Percentiles rank a stretch among this genome's conserved stretches.
phyloP scores from a whole-genome alignment of 1,140 invertebrate species.

The Dinoponera quadriceps region DNA sequence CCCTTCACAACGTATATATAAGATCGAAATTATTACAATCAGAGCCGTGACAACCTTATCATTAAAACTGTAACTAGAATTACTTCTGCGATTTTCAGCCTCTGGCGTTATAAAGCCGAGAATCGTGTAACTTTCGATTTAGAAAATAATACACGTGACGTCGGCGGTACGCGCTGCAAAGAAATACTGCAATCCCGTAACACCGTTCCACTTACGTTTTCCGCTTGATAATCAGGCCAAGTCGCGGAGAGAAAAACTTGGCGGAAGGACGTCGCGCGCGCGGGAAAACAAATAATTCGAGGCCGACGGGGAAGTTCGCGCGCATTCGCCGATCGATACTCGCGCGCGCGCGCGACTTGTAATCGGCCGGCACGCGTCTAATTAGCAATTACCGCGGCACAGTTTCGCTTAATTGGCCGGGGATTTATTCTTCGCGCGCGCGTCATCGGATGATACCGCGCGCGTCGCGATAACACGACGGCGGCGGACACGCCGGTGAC shows the following conservation, averaged over 20 bases:
- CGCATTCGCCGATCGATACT: neutral
- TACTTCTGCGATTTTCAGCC: too few relatives aligned
- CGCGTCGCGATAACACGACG: constrained; percentile 15
- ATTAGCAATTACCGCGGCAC: constrained; percentile 61
- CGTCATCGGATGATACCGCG: constrained; percentile 23
- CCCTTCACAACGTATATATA: too few relatives aligned
- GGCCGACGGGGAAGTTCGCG: neutral
- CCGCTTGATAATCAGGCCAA: too few relatives aligned
- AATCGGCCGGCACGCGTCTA: constrained; percentile 35
- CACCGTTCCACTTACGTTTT: too few relatives aligned
- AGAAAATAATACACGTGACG: too few relatives aligned
- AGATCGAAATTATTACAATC: too few relatives aligned
- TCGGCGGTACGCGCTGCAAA: too few relatives aligned
- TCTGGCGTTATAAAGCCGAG: too few relatives aligned
- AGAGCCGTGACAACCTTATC: too few relatives aligned
- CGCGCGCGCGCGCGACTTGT: neutral
- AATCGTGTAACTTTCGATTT: too few relatives aligned
- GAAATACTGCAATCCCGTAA: too few relatives aligned
- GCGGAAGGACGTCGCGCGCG: neutral
- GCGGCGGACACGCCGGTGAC: constrained; percentile 16
- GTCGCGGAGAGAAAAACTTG: neutral
- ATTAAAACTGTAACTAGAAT: too few relatives aligned
- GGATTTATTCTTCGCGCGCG: constrained; percentile 39
- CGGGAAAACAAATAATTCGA: neutral
- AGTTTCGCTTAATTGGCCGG: constrained; percentile 48